phyloP scores from a whole-genome alignment of 1,140 invertebrate species.

The Microplitis mediator region DNA sequence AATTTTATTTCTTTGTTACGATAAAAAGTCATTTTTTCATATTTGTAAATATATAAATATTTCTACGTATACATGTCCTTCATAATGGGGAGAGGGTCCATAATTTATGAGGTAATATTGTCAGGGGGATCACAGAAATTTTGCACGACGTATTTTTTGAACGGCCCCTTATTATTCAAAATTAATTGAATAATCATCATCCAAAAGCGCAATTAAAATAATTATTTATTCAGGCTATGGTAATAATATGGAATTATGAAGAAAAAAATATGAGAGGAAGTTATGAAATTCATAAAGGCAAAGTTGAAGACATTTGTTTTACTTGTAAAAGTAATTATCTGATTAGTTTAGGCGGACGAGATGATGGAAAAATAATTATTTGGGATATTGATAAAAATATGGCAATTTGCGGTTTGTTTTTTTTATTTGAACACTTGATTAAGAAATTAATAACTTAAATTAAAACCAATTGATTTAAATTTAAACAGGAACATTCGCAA shows the following conservation, averaged over 20 bases:
- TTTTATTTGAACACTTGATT: neutral
- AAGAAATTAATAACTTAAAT: constrained; percentile 7
- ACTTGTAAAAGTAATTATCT: constrained; percentile 80
- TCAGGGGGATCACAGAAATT: no score
- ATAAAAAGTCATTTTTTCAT: neutral
- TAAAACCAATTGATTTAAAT: neutral
- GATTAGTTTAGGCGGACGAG: constrained; percentile 84
- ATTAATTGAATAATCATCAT: neutral
- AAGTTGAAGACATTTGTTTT: constrained; percentile 82
- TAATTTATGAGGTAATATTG: no score
- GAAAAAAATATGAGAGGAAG: constrained; percentile 66
- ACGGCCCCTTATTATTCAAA: neutral
- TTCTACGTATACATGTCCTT: no score
- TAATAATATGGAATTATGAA: constrained; percentile 87
- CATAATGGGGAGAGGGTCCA: no score
- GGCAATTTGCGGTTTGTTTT: constrained; percentile 69
- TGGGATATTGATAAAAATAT: constrained; percentile 71
- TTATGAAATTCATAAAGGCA: constrained; percentile 84
- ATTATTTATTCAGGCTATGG: constrained; percentile 67
- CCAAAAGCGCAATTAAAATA: constrained; percentile 10
- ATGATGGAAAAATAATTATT: constrained; percentile 82
- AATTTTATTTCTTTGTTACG: neutral
- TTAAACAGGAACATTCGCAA: constrained; percentile 62
- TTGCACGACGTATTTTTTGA: no score
- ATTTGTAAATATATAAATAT: no score